Evolutionary conservation across 2,888 invertebrate species (phyloP).

Genomic region (Syritta pipiens): DNA sequence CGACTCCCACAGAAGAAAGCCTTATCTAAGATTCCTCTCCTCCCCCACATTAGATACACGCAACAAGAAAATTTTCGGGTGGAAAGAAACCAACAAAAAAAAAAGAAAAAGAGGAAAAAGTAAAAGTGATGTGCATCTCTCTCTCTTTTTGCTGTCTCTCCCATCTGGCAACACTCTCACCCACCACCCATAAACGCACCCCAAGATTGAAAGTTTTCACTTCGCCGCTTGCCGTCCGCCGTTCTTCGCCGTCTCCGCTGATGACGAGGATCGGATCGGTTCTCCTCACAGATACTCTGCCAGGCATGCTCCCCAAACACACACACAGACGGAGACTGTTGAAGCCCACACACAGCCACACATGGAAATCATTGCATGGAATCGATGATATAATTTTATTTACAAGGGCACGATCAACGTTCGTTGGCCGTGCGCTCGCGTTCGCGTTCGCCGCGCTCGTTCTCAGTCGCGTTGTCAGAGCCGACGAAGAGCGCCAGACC

Average conservation of each 20-base stretch:
- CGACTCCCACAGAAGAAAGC: too few relatives aligned
- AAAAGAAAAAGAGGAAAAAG: conserved; percentile 55
- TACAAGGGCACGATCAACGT: conserved; percentile 69
- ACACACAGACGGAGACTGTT: conserved; percentile 6
- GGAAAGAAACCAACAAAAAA: conserved; percentile 50
- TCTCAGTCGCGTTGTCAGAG: conserved; percentile 29
- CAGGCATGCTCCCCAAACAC: neutral
- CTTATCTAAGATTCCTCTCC: too few relatives aligned
- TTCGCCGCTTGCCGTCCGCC: conserved; percentile 13
- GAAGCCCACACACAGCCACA: conserved; percentile 2
- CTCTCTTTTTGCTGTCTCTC: conserved; percentile 27
- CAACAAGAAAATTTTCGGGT: conserved; percentile 41
- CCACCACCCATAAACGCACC: conserved; percentile 60
- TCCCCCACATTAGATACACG: too few relatives aligned
- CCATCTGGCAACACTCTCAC: conserved; percentile 56
- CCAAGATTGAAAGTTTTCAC: conserved; percentile 65
- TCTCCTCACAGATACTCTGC: neutral
- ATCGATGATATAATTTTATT: conserved; percentile 69
- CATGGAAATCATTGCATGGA: conserved; percentile 50
- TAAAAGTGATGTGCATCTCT: conserved; percentile 46
- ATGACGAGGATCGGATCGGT: too few relatives aligned
- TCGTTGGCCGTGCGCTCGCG: conserved; percentile 58
- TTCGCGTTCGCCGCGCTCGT: conserved; percentile 17
- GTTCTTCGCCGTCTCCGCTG: too few relatives aligned
- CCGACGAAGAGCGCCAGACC: conserved; percentile 55